phyloP scores from a whole-genome alignment of 2,113 vertebrate species.

The Lipophrys pholis region DNA sequence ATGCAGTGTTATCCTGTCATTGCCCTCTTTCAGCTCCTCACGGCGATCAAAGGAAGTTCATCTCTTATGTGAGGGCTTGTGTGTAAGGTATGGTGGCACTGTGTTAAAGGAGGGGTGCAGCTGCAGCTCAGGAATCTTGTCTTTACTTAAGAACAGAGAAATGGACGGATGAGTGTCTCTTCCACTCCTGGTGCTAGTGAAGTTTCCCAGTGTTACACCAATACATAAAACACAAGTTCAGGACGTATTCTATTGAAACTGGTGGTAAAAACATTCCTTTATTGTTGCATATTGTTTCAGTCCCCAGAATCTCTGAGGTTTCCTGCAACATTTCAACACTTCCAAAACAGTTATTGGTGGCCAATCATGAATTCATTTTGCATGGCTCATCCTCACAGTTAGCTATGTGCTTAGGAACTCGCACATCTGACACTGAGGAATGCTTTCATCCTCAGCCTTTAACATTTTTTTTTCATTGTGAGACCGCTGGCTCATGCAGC shows the following conservation, averaged over 20 bases:
- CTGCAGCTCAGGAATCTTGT: conserved; percentile 61
- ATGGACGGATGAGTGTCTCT: conserved; percentile 6
- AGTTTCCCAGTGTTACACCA: conserved; percentile 18
- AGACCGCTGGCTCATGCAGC: conserved; percentile 13
- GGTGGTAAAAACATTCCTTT: neutral
- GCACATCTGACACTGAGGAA: conserved; percentile 31
- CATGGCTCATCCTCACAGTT: conserved; percentile 51
- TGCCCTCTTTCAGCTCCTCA: conserved; percentile 25
- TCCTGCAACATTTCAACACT: conserved; percentile 41
- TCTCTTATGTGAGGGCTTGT: conserved; percentile 19
- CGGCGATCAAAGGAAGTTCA: conserved; percentile 49
- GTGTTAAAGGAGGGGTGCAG: conserved; percentile 49
- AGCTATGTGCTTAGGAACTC: conserved; percentile 20
- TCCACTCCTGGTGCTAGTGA: conserved; percentile 47
- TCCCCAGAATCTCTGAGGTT: conserved; percentile 8
- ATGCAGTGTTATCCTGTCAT: neutral
- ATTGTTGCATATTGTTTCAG: neutral
- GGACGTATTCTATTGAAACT: neutral
- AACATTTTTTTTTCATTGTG: conserved; percentile 40
- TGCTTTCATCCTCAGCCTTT: conserved; percentile 44
- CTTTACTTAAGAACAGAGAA: conserved; percentile 49
- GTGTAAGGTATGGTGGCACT: conserved; percentile 17
- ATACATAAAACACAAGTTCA: conserved; percentile 5
- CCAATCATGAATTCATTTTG: conserved; percentile 24
- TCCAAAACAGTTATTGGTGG: conserved; percentile 20